phyloP scores from a whole-genome alignment of 2,113 vertebrate species.

The Neofelis nebulosa region DNA sequence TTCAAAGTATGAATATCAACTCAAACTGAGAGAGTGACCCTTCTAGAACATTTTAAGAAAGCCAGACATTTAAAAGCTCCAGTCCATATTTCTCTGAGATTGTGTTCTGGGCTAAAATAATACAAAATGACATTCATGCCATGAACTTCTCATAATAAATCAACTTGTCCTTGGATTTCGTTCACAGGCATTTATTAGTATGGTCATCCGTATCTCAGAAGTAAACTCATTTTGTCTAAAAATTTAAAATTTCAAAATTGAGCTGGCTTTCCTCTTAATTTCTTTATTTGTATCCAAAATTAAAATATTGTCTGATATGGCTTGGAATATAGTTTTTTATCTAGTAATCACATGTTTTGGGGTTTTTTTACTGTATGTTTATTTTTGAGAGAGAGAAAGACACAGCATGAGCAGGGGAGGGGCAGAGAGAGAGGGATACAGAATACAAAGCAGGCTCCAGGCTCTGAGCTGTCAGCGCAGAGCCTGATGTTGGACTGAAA shows the following conservation, averaged over 20 bases:
- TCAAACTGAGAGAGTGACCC: neutral
- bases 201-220: neutral
- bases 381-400: no score
- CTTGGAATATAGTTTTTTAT: neutral
- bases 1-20: conserved; percentile 39
- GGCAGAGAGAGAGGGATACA: no score
- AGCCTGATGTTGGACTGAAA: no score
- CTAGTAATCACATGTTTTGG: neutral
- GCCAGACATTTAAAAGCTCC: neutral
- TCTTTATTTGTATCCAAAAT: neutral
- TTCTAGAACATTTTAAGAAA: neutral
- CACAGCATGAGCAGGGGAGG: no score
- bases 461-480: no score
- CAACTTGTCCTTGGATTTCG: neutral
- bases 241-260: neutral
- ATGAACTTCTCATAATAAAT: neutral
- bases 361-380: no score
- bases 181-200: neutral
- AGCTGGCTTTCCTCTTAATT: neutral
- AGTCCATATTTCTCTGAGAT: neutral
- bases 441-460: no score
- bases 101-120: neutral
- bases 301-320: neutral
- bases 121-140: neutral
- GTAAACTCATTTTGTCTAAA: neutral